These are phyloP conservation scores for Fulica atra DNA, from an alignment of 2,113 vertebrate species.

Conservation along the genomic window DNA sequence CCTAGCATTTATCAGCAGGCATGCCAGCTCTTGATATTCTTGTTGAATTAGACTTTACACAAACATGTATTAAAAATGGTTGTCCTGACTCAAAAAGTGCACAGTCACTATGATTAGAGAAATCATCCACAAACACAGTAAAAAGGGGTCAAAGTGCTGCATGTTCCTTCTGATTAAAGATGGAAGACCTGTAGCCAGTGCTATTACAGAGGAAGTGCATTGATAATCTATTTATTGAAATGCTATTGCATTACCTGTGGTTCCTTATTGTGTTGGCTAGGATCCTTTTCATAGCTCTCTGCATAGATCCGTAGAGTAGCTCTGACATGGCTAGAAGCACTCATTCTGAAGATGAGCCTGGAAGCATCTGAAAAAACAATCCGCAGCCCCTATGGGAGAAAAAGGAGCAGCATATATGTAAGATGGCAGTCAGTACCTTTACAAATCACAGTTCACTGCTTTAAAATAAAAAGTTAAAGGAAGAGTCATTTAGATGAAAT, in stretches of 20 bases:
- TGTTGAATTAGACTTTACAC: neutral
- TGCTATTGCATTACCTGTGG: constrained; percentile 80
- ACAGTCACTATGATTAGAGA: neutral
- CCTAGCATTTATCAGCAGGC: neutral
- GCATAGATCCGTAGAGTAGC: constrained; percentile 92
- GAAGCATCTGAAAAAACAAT: constrained; percentile 91
- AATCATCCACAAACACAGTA: neutral
- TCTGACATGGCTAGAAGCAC: constrained; percentile 87
- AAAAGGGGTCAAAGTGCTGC: neutral
- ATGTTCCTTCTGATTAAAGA: neutral
- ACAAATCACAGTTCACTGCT: neutral
- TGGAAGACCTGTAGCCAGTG: neutral
- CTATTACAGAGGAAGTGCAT: neutral
- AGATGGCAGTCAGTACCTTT: neutral
- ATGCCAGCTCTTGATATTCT: neutral
- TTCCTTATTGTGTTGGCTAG: constrained; percentile 89
- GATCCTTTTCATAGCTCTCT: constrained; percentile 93
- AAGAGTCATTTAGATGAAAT: neutral
- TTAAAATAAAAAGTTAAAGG: neutral
- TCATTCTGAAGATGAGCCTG: constrained; percentile 92
- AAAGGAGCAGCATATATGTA: neutral
- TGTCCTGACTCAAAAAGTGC: neutral
- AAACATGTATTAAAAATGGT: neutral
- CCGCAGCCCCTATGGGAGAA: constrained; percentile 84
- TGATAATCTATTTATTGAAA: neutral